Base-by-base conservation (phyloP, 2,797 vertebrate genomes). In the Galagoides demidoff region DNA sequence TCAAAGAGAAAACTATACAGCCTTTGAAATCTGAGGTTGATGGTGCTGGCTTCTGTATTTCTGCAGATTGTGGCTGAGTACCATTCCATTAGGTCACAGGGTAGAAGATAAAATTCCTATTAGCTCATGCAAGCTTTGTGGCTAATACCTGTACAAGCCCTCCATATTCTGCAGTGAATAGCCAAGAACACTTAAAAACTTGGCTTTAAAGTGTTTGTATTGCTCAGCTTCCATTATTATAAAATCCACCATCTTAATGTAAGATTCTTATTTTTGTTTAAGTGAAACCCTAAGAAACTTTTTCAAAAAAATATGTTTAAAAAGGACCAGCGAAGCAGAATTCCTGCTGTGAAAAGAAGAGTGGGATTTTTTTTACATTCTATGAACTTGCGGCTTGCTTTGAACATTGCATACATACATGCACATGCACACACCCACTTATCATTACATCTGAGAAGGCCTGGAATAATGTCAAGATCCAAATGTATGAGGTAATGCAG, bases 201-300 rank as follows among this genome's bases (percentile, higher is more conserved):
- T 27, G 39, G 17, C 43, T 94, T 70, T 49, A 70, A 79, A 95
- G 49, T 93, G 31, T 23, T 63, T 85, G 3, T 85, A 39, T 85
- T 5, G 3, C 31, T 94, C 20, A 43, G 20, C 14, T 85, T 63
- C 59, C 27, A 29, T 71, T 93, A 61, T 64, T 92, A 19, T 59
- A 87, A 95, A 71, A 74, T 7, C 13, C 3, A 34, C 20, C 25
- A 37, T 92, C 31, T 10, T 71, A 16, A 55, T 66, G 10, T 55
- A 34, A 79, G 39, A 34, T 70, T 92, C 92, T 95, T 85, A 45
- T 79, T 94, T 90, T 93, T 95, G 19, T 87, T 88, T 94, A 92
- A 93, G 61, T 64, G 64, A 95, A 93, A 23, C 17, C 61, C n/a
- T 90, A 91, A 83, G 76, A 77, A 94, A 37, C 3, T 37, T 85